Conservation (phyloP, 2,797 vertebrate genomes). For the Microtus californicus region DNA sequence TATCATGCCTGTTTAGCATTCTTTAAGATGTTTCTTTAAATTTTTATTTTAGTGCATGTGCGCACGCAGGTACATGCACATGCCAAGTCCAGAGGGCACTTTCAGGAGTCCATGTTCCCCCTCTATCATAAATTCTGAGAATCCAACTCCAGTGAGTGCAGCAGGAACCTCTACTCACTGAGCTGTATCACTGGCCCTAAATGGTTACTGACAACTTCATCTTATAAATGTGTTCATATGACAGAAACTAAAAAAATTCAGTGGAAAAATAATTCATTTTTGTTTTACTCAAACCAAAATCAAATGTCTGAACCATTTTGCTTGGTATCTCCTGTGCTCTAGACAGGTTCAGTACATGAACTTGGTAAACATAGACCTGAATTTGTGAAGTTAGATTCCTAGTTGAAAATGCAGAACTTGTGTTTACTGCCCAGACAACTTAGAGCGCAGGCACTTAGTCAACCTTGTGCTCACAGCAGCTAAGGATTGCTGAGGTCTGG, state of each 20-base stretch:
- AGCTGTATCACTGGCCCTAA: neutral
- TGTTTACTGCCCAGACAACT: neutral
- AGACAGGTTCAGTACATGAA: neutral
- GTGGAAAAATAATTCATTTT: neutral
- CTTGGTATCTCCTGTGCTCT: neutral
- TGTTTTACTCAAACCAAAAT: neutral
- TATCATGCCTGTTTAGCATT: neutral
- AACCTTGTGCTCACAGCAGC: neutral
- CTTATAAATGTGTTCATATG: neutral
- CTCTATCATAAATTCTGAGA: neutral
- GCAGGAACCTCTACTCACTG: neutral
- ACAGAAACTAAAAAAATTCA: neutral
- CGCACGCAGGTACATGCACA: rapidly evolving
- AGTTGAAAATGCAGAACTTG: neutral
- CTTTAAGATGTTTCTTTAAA: neutral
- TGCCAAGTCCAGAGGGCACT: neutral
- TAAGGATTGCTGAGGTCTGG: neutral
- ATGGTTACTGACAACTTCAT: neutral
- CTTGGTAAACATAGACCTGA: neutral
- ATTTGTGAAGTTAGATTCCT: neutral
- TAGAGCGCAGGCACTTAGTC: neutral
- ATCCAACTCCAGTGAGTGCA: neutral
- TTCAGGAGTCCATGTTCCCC: neutral
- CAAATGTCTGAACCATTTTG: neutral
- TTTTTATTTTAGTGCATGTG: neutral